These are phyloP conservation scores for Cygnus olor DNA, from an alignment of 2,797 vertebrate species.

Conservation along the genomic window DNA sequence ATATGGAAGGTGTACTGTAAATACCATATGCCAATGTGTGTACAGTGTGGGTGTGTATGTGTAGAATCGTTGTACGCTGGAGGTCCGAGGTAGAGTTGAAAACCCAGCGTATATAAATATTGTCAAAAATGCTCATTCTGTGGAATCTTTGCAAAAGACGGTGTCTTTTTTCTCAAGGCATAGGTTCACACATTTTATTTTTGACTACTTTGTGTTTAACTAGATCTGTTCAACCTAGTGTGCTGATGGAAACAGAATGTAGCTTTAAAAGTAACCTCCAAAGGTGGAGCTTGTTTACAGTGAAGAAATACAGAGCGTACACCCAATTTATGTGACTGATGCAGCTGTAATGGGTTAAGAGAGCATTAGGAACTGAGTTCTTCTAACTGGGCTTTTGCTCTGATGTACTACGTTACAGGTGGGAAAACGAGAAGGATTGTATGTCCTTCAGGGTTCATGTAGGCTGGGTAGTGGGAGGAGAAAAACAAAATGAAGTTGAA, in stretches of 20 bases:
- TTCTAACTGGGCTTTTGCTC: slow-evolving; percentile 65
- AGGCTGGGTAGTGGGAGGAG: slow-evolving; percentile 72
- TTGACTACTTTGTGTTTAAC: slow-evolving; percentile 58
- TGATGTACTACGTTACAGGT: slow-evolving; percentile 84
- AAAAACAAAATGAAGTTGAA: slow-evolving; percentile 76
- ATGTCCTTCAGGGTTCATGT: slow-evolving; percentile 77
- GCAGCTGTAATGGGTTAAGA: slow-evolving; percentile 60
- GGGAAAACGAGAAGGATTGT: slow-evolving; percentile 81
- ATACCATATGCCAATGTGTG: slow-evolving; percentile 71
- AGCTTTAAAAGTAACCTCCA: slow-evolving; percentile 55
- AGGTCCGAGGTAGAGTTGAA: slow-evolving; percentile 46
- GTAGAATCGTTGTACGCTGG: slow-evolving; percentile 55
- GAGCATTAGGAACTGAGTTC: slow-evolving; percentile 52
- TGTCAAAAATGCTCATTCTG: slow-evolving; percentile 52
- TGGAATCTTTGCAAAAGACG: not conserved
- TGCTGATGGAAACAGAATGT: slow-evolving; percentile 38
- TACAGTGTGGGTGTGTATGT: slow-evolving; percentile 61
- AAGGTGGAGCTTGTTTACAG: slow-evolving; percentile 35
- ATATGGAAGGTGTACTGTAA: slow-evolving; percentile 69
- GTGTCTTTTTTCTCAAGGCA: slow-evolving; percentile 38
- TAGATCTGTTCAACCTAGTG: slow-evolving; percentile 49
- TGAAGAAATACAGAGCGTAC: not conserved
- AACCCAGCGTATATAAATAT: not conserved
- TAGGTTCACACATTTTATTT: slow-evolving; percentile 54
- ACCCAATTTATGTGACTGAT: slow-evolving; percentile 18